Evolutionary conservation across 2,113 vertebrate species (phyloP).

Genomic region (Rhynchomys soricoides): DNA sequence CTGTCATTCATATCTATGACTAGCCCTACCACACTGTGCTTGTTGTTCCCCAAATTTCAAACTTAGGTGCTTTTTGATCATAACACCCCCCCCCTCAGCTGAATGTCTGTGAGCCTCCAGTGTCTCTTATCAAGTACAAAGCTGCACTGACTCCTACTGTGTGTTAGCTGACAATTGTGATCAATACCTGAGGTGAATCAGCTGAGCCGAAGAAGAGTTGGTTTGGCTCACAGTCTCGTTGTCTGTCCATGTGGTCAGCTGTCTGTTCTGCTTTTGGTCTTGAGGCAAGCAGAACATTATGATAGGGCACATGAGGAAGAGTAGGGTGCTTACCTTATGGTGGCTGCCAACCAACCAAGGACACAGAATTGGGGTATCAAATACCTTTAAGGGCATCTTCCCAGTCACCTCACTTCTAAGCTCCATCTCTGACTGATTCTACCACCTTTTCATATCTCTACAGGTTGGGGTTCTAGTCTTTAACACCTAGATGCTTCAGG

Average conservation of each 20-base stretch:
- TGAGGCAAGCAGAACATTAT: neutral
- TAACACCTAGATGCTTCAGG: no score
- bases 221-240: neutral
- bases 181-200: neutral
- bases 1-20: no score
- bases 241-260: neutral
- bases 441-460: no score
- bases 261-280: neutral
- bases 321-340: neutral
- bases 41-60: neutral
- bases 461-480: neutral
- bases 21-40: no score
- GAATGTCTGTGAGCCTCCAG: neutral
- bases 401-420: neutral
- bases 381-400: no score
- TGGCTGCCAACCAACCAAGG: neutral
- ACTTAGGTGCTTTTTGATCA: neutral
- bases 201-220: neutral
- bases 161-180: neutral
- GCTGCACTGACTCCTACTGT: neutral
- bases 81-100: neutral
- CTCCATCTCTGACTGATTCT: no score
- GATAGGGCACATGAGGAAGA: no score
- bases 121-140: neutral
- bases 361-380: neutral